phyloP scores from a whole-genome alignment of 2,113 vertebrate species.

The Leptocoma aspasia region DNA sequence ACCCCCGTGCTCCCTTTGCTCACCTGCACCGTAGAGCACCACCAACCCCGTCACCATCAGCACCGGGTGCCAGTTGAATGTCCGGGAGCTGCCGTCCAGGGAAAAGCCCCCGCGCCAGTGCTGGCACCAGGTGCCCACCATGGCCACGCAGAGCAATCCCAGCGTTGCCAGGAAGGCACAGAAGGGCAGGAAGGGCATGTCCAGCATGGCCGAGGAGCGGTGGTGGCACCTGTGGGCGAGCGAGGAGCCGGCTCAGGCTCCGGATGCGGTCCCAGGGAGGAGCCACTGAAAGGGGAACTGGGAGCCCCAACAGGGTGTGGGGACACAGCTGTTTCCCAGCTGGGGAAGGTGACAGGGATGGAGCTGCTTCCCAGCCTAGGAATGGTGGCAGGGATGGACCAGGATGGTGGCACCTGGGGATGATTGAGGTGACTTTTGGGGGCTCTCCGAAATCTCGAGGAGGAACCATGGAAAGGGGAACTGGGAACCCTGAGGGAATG shows the following conservation, averaged over 20 bases:
- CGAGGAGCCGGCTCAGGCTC: fast-evolving
- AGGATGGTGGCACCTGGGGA: not conserved
- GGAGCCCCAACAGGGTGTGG: fast-evolving
- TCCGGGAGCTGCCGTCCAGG: slow-evolving; percentile 74
- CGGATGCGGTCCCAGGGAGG: not conserved
- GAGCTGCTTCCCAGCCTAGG: not conserved
- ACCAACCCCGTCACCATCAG: slow-evolving; percentile 88
- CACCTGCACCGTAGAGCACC: slow-evolving; percentile 87
- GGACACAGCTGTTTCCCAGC: not conserved
- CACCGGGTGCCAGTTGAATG: slow-evolving; percentile 93
- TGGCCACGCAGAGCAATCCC: slow-evolving; percentile 76
- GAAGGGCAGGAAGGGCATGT: slow-evolving; percentile 69
- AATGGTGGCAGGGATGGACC: not conserved
- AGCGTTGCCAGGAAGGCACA: slow-evolving; percentile 71
- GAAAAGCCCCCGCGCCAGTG: slow-evolving; percentile 83
- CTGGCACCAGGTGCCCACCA: slow-evolving; percentile 78
- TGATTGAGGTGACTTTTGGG: not conserved
- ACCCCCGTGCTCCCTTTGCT: not conserved
- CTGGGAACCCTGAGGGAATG: fast-evolving
- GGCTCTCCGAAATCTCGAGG: not conserved
- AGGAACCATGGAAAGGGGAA: slow-evolving; percentile 16
- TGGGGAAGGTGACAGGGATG: not conserved
- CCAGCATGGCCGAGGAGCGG: slow-evolving; percentile 3
- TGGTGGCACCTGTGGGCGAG: not conserved
- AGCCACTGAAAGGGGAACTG: slow-evolving; percentile 22